Percentiles rank a stretch among this genome's conserved stretches.
Evolutionary conservation across 2,113 vertebrate genomes (phyloP).

Genomic region (Brienomyrus longianalis): DNA sequence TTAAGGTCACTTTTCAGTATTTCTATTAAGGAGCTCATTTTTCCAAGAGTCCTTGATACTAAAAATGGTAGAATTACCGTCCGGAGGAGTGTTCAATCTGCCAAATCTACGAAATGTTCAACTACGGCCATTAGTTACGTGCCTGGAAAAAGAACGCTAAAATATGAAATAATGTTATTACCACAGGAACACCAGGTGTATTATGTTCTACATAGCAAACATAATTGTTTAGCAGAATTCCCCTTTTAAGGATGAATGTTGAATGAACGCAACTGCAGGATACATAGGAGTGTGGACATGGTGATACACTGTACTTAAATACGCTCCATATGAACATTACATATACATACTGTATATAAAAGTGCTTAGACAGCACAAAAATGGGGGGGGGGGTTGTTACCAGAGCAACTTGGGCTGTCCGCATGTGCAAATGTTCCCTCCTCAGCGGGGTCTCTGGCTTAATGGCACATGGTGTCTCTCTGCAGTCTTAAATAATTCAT

Average conservation of each 20-base stretch:
- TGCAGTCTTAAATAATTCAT: conserved; percentile 56
- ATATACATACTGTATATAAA: neutral
- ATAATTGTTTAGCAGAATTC: neutral
- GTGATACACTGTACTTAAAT: neutral
- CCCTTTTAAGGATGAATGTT: neutral
- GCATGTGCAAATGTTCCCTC: neutral
- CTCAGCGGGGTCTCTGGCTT: conserved; percentile 43
- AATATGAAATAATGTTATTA: neutral
- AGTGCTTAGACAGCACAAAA: neutral
- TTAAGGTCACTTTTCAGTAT: neutral
- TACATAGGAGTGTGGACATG: neutral
- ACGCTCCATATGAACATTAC: neutral
- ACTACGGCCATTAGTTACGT: neutral
- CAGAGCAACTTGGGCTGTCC: neutral
- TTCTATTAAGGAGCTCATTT: neutral
- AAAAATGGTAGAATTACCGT: neutral
- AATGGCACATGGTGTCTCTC: conserved; percentile 45
- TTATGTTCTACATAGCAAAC: neutral
- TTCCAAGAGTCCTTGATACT: neutral
- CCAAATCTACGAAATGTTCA: neutral
- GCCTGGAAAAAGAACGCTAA: neutral
- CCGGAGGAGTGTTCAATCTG: neutral
- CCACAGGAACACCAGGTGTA: neutral
- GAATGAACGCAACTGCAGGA: neutral
- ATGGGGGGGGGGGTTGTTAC: neutral